These are phyloP conservation scores for Morus bassanus DNA, from an alignment of 2,797 vertebrate species.

Conservation along the genomic window DNA sequence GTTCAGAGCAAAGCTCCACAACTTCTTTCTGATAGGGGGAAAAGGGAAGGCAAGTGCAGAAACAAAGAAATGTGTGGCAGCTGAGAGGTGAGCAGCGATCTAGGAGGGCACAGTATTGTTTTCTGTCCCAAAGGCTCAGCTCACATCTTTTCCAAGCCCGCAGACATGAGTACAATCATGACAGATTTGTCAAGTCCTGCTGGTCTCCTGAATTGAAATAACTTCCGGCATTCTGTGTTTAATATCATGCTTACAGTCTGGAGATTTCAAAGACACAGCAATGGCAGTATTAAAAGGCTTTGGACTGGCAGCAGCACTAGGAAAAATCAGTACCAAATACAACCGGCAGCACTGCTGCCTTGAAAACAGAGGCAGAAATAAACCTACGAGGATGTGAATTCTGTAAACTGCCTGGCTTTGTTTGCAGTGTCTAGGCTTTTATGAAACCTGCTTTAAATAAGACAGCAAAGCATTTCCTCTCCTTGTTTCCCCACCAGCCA, in stretches of 20 bases:
- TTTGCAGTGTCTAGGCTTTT: neutral
- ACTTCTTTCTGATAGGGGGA: neutral
- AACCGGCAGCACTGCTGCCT: neutral
- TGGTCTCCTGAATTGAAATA: neutral
- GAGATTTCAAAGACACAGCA: neutral
- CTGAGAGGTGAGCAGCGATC: neutral
- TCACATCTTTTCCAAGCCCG: neutral
- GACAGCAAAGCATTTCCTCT: neutral
- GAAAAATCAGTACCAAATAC: neutral
- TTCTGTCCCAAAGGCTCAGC: constrained; percentile 13
- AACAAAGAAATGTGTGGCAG: neutral
- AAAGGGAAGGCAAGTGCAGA: neutral
- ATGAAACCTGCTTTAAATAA: neutral
- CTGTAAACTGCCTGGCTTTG: neutral
- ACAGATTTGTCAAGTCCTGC: constrained; percentile 9
- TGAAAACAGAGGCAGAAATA: neutral
- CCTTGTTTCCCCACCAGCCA: neutral
- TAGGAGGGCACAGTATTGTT: neutral
- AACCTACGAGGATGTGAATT: neutral
- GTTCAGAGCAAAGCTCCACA: neutral
- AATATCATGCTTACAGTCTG: neutral
- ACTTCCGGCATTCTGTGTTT: neutral
- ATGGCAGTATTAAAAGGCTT: neutral
- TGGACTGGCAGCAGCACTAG: neutral
- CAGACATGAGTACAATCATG: neutral